Evolutionary conservation across 2,888 invertebrate species (phyloP).

Genomic region (Cantharis nigra): DNA sequence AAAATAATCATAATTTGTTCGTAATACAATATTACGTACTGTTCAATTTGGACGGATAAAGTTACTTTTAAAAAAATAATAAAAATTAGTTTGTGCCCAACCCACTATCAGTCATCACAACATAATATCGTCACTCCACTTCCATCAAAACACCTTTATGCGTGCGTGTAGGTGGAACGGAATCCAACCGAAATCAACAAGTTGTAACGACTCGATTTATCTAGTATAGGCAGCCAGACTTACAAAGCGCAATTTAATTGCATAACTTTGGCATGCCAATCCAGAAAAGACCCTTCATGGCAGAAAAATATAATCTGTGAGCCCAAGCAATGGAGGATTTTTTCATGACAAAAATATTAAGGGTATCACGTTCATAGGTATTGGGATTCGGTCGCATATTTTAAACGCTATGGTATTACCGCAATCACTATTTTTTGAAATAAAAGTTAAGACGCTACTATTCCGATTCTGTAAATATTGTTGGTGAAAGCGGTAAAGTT

Average conservation of each 20-base stretch:
- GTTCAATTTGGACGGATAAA: neutral
- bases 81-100: conserved; percentile 13
- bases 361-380: too few species aligned
- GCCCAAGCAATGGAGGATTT: too few species aligned
- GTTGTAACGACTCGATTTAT: neutral
- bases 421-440: too few species aligned
- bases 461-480: too few species aligned
- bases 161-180: conserved; percentile 11
- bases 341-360: too few species aligned
- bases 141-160: conserved; percentile 8
- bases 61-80: neutral
- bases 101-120: conserved; percentile 31
- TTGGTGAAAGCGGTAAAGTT: too few species aligned
- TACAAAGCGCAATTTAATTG: neutral
- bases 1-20: neutral
- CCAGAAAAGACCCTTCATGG: too few species aligned
- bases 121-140: conserved; percentile 10
- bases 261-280: too few species aligned
- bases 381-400: too few species aligned
- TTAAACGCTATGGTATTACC: too few species aligned
- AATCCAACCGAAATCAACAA: conserved; percentile 19
- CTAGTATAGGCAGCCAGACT: neutral
- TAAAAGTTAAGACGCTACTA: too few species aligned
- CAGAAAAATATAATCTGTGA: too few species aligned
- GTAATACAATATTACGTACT: neutral